Conservation (phyloP, 2,113 vertebrate species). For the Lepisosteus oculatus region DNA sequence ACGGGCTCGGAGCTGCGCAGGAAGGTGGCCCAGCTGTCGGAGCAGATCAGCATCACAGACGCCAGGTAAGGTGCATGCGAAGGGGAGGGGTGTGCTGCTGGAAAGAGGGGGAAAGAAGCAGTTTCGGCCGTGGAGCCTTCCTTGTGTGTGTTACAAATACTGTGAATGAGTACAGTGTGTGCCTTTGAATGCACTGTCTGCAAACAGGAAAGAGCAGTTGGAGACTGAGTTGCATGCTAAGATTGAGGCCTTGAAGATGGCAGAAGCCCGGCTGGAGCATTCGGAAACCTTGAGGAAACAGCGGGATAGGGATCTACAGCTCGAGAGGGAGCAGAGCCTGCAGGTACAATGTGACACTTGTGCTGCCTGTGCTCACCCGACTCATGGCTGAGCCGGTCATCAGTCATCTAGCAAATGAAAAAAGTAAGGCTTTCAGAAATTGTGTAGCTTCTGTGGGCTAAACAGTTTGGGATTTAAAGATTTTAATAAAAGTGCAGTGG, state of each 20-base stretch:
- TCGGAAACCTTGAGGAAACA: slow-evolving; percentile 62
- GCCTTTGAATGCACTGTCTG: background rate
- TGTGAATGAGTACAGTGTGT: no score
- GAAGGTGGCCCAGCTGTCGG: slow-evolving; percentile 69
- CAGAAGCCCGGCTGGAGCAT: slow-evolving; percentile 58
- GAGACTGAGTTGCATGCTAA: slow-evolving; percentile 59
- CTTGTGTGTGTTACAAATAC: background rate
- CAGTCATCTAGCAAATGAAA: background rate
- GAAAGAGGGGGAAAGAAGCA: slow-evolving; percentile 30
- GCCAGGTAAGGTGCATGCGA: slow-evolving; percentile 60
- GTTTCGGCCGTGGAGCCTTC: background rate
- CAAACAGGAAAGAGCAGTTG: slow-evolving; percentile 51
- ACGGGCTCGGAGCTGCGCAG: slow-evolving; percentile 46
- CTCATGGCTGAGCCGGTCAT: no score
- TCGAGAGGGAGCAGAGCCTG: slow-evolving; percentile 47
- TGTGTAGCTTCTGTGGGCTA: background rate
- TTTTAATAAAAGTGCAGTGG: background rate
- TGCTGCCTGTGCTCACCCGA: no score
- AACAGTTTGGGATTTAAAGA: background rate
- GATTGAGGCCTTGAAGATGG: slow-evolving; percentile 63
- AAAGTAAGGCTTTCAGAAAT: background rate
- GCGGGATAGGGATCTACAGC: slow-evolving; percentile 62
- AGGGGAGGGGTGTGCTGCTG: slow-evolving; percentile 37
- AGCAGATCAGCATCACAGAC: slow-evolving; percentile 72
- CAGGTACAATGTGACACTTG: slow-evolving; percentile 9